A percentile compares a stretch with the other conserved stretches of the same genome.
phyloP scores from a whole-genome alignment of 2,113 vertebrate genomes.

The Rhea pennata region DNA sequence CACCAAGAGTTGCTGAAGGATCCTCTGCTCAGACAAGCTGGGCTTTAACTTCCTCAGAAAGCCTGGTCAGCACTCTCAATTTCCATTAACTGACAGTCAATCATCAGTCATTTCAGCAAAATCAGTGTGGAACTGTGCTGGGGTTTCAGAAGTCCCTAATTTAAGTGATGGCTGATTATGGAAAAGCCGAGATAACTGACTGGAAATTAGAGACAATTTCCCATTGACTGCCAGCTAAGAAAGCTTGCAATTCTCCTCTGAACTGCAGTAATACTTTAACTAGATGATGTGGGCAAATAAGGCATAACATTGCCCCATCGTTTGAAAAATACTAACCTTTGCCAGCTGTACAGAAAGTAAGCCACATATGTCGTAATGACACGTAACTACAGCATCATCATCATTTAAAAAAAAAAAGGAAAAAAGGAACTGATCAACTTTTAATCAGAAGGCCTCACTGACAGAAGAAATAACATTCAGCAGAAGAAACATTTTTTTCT shows the following conservation, averaged over 20 bases:
- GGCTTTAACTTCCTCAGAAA: background rate
- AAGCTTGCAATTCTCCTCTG: background rate
- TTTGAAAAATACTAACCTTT: background rate
- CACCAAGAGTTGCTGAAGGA: background rate
- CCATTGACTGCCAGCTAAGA: background rate
- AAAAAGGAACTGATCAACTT: background rate
- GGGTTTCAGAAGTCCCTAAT: background rate
- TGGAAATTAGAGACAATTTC: background rate
- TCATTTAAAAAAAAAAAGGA: background rate
- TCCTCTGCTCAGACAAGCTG: background rate
- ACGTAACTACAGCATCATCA: background rate
- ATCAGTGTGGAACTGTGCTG: fast-evolving
- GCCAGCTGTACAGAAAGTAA: background rate
- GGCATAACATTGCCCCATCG: background rate
- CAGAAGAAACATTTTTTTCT: background rate
- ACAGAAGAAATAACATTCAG: background rate
- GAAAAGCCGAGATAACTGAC: background rate
- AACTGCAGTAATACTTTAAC: background rate
- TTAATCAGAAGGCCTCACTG: background rate
- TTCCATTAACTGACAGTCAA: background rate
- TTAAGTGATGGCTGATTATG: background rate
- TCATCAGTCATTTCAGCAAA: background rate
- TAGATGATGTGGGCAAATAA: background rate
- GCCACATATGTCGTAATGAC: fast-evolving
- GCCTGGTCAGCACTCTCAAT: background rate